Evolutionary conservation across 2,888 invertebrate genomes (phyloP), one percentile per base, ranked within the genome.

Genomic region (Magallana nippona): DNA sequence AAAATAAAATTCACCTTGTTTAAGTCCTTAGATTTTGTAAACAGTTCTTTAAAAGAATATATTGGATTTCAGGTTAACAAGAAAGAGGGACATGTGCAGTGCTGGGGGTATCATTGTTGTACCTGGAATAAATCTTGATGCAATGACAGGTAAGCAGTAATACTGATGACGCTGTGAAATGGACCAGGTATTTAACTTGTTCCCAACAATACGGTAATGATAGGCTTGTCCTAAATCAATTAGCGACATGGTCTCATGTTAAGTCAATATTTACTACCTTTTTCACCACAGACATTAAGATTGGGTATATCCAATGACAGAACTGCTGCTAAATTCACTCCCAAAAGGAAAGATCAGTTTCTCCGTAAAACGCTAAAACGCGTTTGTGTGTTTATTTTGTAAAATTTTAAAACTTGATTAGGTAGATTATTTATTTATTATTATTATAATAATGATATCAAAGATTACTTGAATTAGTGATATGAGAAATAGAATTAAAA

Each of bases 201-300:
- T 71, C 71, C 32, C 71, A 32, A 71, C 71, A 71, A 71, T 71
- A 71, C 71, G 27, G 71, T 71, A 71, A 71, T 71, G 19, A 71
- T 71, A 71, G 71, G 71, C 27, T 71, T 71, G 71, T 71, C 71
- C 71, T 71, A 71, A 71, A 71, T 71, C 71, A 71, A 71, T 71
- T 71, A 71, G 71, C 71, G 22, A 32, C 32, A 22, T 71, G 27
- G 71, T 71, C 71, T 71, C 71, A 71, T 27, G 71, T 71, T 71
- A 71, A 71, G 71, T 71, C 71, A 71, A 71, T 71, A 71, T 71
- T 71, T 71, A 71, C 71, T 27, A 71, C 71, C 71, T 27, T 71
- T 71, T 71, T 71, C 32, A 71, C 71, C 71, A 71, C 22, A 71
- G 19, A 71, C 13, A 11, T 71, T 27, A 32, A 32, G 71, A 71